phyloP scores from a whole-genome alignment of 1,140 invertebrate species.

The Zophobas morio region DNA sequence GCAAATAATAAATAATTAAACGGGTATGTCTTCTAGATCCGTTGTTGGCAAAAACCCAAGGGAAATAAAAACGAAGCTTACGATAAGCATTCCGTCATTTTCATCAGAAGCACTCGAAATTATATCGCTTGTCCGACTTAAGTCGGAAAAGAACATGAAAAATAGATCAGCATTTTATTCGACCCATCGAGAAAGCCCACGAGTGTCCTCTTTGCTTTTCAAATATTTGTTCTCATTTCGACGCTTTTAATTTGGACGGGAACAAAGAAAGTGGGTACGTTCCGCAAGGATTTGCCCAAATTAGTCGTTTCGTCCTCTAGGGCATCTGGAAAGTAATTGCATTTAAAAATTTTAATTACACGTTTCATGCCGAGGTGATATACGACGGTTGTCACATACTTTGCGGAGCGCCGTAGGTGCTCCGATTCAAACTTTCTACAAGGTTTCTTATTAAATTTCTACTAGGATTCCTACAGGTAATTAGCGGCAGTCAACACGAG shows the following conservation, averaged over 20 bases:
- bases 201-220: neutral
- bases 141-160: neutral
- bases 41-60: neutral
- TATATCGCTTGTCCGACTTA: neutral
- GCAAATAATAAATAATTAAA: slow-evolving; percentile 30
- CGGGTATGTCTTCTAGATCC: neutral
- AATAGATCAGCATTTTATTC: too few relatives aligned
- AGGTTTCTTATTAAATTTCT: slow-evolving; percentile 36
- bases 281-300: neutral
- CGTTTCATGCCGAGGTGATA: neutral
- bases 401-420: neutral
- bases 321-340: neutral
- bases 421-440: slow-evolving; percentile 8
- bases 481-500: slow-evolving; percentile 13
- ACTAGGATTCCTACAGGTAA: slow-evolving; percentile 13
- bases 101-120: neutral
- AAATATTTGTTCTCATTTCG: neutral
- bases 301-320: neutral
- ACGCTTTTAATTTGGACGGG: neutral
- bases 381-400: neutral
- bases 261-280: neutral
- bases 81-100: neutral
- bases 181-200: too few relatives aligned
- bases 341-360: slow-evolving; percentile 31
- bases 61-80: neutral